A percentile compares a stretch with the other conserved stretches of the same genome.
Evolutionary conservation across 2,888 invertebrate genomes (phyloP).

Genomic region (Apeira syringaria): DNA sequence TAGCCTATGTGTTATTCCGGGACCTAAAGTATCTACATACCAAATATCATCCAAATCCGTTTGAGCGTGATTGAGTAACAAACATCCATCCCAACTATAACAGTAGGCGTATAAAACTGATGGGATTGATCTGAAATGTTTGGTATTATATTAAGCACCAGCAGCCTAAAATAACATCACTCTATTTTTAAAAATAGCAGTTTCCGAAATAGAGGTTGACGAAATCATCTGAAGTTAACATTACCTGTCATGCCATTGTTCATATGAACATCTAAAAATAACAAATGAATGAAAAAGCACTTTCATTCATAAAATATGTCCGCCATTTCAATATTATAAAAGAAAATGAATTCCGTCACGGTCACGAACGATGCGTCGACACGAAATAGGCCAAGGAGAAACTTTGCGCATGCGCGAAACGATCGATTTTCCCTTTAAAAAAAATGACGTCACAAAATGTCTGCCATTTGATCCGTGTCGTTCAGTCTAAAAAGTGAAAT

Average conservation of each 20-base stretch:
- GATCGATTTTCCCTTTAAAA: constrained; percentile 62
- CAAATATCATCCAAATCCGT: no score
- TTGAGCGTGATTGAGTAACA: no score
- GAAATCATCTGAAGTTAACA: not conserved
- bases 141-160: no score
- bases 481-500: constrained; percentile 70
- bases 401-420: constrained; percentile 65
- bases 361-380: constrained; percentile 47
- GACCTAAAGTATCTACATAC: no score
- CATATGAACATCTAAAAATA: constrained; percentile 52
- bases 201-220: no score
- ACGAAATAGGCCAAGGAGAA: constrained; percentile 71
- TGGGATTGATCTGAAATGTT: no score
- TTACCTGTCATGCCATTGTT: constrained; percentile 8
- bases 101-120: no score
- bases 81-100: no score
- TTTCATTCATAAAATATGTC: constrained; percentile 72
- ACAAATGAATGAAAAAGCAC: constrained; percentile 64
- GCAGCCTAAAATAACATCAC: no score
- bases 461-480: constrained; percentile 51
- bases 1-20: no score
- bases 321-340: constrained; percentile 59
- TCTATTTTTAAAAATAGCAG: not conserved
- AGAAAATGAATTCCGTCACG: constrained; percentile 55
- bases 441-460: constrained; percentile 78